Evolutionary conservation across 2,113 vertebrate species (phyloP).

Genomic region (Microtus ochrogaster): DNA sequence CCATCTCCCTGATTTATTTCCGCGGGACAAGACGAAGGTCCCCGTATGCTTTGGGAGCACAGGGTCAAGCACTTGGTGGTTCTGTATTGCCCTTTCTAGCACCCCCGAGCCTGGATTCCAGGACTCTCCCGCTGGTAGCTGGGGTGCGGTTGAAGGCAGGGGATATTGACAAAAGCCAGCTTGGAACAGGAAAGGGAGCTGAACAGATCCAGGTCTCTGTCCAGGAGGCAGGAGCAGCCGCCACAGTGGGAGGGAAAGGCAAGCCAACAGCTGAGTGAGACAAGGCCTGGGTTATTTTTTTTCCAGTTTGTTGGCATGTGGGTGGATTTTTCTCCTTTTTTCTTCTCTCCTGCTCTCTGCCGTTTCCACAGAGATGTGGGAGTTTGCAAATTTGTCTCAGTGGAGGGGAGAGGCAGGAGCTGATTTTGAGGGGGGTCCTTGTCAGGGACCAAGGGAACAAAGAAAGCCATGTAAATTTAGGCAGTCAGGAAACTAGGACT

Average conservation of each 20-base stretch:
- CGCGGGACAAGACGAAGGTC: background rate
- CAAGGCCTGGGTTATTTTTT: slow-evolving; percentile 83
- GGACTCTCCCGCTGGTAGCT: slow-evolving; percentile 5
- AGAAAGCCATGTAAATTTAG: slow-evolving; percentile 42
- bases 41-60: background rate
- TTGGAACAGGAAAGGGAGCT: slow-evolving; percentile 35
- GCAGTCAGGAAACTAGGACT: slow-evolving; percentile 49
- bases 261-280: slow-evolving; percentile 82
- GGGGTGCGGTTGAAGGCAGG: background rate
- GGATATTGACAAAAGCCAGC: slow-evolving; percentile 52
- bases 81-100: background rate
- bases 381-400: slow-evolving; percentile 84
- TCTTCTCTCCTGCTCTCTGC: slow-evolving; percentile 81
- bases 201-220: slow-evolving; percentile 70
- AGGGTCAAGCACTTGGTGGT: background rate
- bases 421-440: slow-evolving; percentile 74
- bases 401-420: slow-evolving; percentile 74
- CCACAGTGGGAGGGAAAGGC: slow-evolving; percentile 80
- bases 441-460: slow-evolving; percentile 55
- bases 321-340: slow-evolving; percentile 84
- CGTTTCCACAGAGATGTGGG: slow-evolving; percentile 84
- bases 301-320: slow-evolving; percentile 83
- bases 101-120: slow-evolving; percentile 6
- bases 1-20: slow-evolving; percentile 25
- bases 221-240: slow-evolving; percentile 78